Percentiles rank a stretch among this genome's conserved stretches.
Evolutionary conservation across 2,888 invertebrate genomes (phyloP).

Genomic region (Thysanoteuthis rhombus): DNA sequence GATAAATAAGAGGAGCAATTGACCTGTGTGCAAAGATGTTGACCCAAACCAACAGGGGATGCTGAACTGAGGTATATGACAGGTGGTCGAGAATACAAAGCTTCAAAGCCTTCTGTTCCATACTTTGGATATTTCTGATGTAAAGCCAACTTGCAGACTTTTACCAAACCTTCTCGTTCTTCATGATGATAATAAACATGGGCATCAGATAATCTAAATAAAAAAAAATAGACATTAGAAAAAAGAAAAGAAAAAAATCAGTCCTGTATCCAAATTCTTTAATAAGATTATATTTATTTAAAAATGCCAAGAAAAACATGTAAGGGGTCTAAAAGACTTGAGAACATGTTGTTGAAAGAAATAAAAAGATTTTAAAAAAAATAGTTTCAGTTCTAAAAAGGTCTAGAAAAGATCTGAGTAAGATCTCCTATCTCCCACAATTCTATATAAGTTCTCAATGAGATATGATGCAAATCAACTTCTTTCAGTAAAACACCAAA

Average conservation of each 20-base stretch:
- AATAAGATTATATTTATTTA: background rate
- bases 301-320: too few species aligned
- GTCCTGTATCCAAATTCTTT: background rate
- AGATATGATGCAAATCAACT: too few species aligned
- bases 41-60: conserved; percentile 64
- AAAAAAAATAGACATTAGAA: background rate
- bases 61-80: conserved; percentile 72
- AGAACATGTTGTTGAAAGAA: too few species aligned
- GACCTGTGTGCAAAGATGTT: conserved; percentile 66
- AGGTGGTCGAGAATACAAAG: conserved; percentile 84
- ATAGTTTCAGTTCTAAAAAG: too few species aligned
- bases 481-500: too few species aligned
- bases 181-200: conserved; percentile 89
- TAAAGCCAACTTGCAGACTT: conserved; percentile 82
- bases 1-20: background rate
- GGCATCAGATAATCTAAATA: conserved; percentile 79
- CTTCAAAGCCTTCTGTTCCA: conserved; percentile 83
- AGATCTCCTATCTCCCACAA: too few species aligned
- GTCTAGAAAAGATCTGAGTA: too few species aligned
- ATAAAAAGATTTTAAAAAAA: too few species aligned
- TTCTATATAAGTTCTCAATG: too few species aligned
- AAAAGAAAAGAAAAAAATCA: background rate
- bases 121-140: conserved; percentile 84
- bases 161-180: conserved; percentile 84
- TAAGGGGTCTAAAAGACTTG: too few species aligned